phyloP scores from a whole-genome alignment of 2,888 invertebrate genomes.

The Coelopa pilipes region DNA sequence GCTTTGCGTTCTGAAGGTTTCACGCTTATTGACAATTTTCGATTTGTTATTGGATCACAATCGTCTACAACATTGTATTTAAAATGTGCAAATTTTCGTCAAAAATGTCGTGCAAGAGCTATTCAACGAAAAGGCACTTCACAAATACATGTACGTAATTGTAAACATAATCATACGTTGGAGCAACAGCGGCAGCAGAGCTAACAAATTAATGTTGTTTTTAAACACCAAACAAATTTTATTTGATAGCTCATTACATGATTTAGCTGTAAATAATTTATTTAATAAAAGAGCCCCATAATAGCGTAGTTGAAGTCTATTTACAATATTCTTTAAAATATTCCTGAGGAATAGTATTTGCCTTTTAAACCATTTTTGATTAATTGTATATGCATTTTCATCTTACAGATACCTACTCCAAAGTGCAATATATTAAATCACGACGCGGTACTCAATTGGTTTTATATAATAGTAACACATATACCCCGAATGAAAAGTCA shows the following conservation, averaged over 20 bases:
- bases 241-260: too few relatives aligned
- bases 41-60: conserved; percentile 64
- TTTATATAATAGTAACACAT: conserved; percentile 60
- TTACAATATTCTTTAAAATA: too few relatives aligned
- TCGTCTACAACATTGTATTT: conserved; percentile 59
- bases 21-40: conserved; percentile 55
- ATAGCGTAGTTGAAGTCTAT: too few relatives aligned
- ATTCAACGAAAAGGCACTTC: conserved; percentile 57
- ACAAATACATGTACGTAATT: conserved; percentile 54
- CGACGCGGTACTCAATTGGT: conserved; percentile 61
- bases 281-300: too few relatives aligned
- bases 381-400: background rate
- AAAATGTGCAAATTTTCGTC: conserved; percentile 64
- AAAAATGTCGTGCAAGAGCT: conserved; percentile 62
- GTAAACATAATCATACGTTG: conserved; percentile 58
- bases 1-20: conserved; percentile 37
- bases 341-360: too few relatives aligned
- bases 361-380: too few relatives aligned
- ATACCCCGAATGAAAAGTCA: conserved; percentile 64
- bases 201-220: too few relatives aligned
- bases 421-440: conserved; percentile 48
- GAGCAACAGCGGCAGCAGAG: conserved; percentile 32
- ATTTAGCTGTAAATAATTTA: too few relatives aligned
- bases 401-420: conserved; percentile 3
- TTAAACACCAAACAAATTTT: too few relatives aligned